These are phyloP conservation scores for Neelides sp. DNA, from an alignment of 1,140 invertebrate species.

Conservation along the genomic window DNA sequence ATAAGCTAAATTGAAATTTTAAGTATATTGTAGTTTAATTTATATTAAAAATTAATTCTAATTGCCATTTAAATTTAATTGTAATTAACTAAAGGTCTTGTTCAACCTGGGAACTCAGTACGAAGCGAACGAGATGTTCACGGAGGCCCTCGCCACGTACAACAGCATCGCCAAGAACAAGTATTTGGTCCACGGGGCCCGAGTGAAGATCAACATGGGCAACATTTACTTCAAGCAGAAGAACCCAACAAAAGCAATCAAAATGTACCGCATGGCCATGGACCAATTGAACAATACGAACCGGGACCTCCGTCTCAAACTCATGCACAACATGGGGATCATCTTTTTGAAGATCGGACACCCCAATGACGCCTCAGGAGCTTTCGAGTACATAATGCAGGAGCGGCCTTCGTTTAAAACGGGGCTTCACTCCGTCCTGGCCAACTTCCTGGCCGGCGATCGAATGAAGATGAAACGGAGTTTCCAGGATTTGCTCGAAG, in stretches of 20 bases:
- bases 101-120: constrained; percentile 92
- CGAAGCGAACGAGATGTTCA: constrained; percentile 81
- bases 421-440: constrained; percentile 79
- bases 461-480: constrained; percentile 85
- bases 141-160: constrained; percentile 90
- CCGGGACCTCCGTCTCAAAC: constrained; percentile 84
- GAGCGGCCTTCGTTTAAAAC: constrained; percentile 80
- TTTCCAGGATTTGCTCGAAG: constrained; percentile 79
- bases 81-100: constrained; percentile 52
- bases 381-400: constrained; percentile 96
- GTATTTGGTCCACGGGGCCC: constrained; percentile 72
- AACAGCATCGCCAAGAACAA: constrained; percentile 74
- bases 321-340: constrained; percentile 97
- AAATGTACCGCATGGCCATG: constrained; percentile 93
- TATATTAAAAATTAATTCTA: constrained; percentile 9
- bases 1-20: background rate
- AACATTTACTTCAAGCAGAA: constrained; percentile 94
- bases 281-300: constrained; percentile 87
- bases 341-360: constrained; percentile 91
- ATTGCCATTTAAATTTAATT: background rate
- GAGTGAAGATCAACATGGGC: constrained; percentile 94
- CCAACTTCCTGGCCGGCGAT: constrained; percentile 85
- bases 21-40: constrained; percentile 2
- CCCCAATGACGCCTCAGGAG: constrained; percentile 85
- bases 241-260: constrained; percentile 87